A percentile compares a stretch with the other conserved stretches of the same genome.
Conservation (phyloP, 2,797 vertebrate genomes). For the Cossypha heuglini region DNA sequence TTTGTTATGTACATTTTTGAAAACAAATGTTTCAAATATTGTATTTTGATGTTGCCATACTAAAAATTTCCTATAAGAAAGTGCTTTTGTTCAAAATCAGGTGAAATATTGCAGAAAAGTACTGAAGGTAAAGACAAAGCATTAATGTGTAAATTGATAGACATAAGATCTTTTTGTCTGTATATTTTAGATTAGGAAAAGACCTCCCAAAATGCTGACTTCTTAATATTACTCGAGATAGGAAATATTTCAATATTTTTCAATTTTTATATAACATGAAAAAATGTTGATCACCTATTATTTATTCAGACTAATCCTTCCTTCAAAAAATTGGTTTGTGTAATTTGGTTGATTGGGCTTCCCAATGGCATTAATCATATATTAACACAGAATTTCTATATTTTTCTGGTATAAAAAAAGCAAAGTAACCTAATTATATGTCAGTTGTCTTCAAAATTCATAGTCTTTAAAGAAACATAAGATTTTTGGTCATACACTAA, state of each 20-base stretch:
- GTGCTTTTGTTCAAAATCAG: not conserved
- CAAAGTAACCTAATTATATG: not conserved
- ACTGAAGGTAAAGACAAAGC: not conserved
- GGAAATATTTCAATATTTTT: not conserved
- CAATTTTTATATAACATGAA: not conserved
- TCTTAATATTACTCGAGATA: not conserved
- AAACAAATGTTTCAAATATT: not conserved
- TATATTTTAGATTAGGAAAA: not conserved
- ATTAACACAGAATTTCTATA: not conserved
- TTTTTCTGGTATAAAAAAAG: not conserved
- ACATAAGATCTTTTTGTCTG: not conserved
- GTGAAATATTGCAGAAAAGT: not conserved
- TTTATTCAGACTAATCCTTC: not conserved
- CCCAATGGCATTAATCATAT: rapidly evolving
- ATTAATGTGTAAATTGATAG: not conserved
- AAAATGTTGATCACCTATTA: not conserved
- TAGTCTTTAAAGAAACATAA: not conserved
- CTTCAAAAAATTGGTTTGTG: not conserved
- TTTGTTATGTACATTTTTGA: not conserved
- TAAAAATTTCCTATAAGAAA: not conserved
- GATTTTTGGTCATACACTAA: not conserved
- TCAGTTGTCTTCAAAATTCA: not conserved
- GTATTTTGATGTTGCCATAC: not conserved
- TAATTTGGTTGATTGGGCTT: not conserved
- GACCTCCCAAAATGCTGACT: not conserved